Percentiles rank a stretch among this genome's conserved stretches.
Conservation (phyloP, 2,888 invertebrate genomes). For the Xestia xanthographa region DNA sequence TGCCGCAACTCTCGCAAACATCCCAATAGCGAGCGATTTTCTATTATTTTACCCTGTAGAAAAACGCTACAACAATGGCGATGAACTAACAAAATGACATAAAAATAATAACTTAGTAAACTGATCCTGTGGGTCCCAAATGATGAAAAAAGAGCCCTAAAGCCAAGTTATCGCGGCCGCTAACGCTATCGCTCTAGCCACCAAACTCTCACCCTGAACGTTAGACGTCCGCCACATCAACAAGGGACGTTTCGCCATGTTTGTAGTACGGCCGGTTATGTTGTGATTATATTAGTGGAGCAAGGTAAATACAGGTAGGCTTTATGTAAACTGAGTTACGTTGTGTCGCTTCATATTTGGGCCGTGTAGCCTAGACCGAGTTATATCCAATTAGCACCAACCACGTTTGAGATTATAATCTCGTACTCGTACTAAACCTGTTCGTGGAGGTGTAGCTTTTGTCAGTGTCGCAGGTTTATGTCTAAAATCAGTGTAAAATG, state of each 20-base stretch:
- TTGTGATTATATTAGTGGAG: constrained; percentile 60
- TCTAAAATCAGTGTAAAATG: neutral
- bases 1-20: neutral
- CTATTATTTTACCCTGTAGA: neutral
- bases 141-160: too few species aligned
- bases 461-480: neutral
- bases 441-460: neutral
- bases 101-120: too few species aligned
- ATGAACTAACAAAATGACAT: too few species aligned
- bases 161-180: neutral
- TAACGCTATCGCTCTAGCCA: neutral
- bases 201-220: neutral
- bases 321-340: constrained; percentile 51
- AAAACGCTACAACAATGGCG: neutral
- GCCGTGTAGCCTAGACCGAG: constrained; percentile 8
- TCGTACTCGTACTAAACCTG: neutral
- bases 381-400: constrained; percentile 43
- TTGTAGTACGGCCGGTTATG: constrained; percentile 50
- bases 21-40: neutral
- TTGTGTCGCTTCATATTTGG: constrained; percentile 38
- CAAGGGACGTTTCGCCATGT: constrained; percentile 48
- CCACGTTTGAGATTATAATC: constrained; percentile 38
- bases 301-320: constrained; percentile 54
- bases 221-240: constrained; percentile 51
- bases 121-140: too few species aligned